Evolutionary conservation across 1,140 invertebrate genomes (phyloP), one percentile per base, ranked within the genome.

Genomic region (Rhopalosiphum padi): DNA sequence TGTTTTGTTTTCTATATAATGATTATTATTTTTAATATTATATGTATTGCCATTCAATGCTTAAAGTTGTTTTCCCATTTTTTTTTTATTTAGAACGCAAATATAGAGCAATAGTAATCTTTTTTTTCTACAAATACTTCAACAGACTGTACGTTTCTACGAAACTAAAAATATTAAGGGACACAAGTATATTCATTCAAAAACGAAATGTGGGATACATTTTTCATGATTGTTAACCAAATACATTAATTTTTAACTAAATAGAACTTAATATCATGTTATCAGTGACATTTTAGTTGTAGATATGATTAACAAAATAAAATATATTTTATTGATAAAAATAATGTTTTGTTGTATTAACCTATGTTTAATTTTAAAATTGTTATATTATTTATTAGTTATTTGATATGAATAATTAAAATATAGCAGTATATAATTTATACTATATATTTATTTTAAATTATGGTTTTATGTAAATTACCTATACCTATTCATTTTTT

Each of bases 1-100:
- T 91, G 82, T 93, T 92, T 93, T 93, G 91, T 93, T 93, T 93
- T 92, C 77, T 93, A 83, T 86, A 41, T 93, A 41, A 93, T 92
- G 46, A 92, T 93, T 86, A 86, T 93, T 92, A 51, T 85, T 86
- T 25, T 93, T 93, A 93, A 8, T 86, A 86, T 22, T 86, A 93
- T 85, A 23, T 93, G 18, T 86, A 93, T 93, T 93, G 91, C 91
- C 82, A 93, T 93, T 8, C 82, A 86, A 93, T 93, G 91, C 91
- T 93, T 85, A 41, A 55, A 41, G 37, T 86, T 92, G 43, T 85
- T 86, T 85, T 55, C 83, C 41, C n/a, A 41, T 41, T 41, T 41
- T 37, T n/a, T n/a, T 25, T 53, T 82, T 77, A n/a, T 77, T 15
- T 92, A 77, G 46, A 92, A 92, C n/a, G n/a, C 43, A 83, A 92